phyloP scores from a whole-genome alignment of 2,113 vertebrate genomes.

The Peromyscus leucopus region DNA sequence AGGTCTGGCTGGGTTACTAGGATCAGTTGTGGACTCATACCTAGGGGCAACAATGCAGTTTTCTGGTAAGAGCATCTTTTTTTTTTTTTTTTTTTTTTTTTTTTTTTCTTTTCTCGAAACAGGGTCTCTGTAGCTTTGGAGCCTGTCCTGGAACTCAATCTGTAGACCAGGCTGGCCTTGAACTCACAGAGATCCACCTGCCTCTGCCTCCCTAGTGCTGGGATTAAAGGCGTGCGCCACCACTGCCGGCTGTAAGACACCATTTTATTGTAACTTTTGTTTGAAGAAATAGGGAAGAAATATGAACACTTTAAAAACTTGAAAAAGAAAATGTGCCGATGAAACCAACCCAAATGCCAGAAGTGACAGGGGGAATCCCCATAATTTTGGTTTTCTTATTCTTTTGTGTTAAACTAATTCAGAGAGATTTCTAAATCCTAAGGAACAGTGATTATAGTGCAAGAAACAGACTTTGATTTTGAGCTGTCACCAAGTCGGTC shows the following conservation, averaged over 20 bases:
- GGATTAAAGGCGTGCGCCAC: no score
- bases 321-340: neutral
- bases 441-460: neutral
- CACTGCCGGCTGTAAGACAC: no score
- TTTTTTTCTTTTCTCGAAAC: no score
- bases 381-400: slow-evolving; percentile 28
- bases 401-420: slow-evolving; percentile 27
- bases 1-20: slow-evolving; percentile 92
- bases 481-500: neutral
- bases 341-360: slow-evolving; percentile 30
- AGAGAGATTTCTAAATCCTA: neutral
- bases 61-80: slow-evolving; percentile 89
- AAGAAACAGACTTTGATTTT: slow-evolving; percentile 1
- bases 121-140: no score
- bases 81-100: no score
- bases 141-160: no score
- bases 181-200: no score
- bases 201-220: no score
- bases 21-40: slow-evolving; percentile 96
- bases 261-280: neutral
- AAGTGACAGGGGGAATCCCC: neutral
- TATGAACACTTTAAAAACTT: neutral
- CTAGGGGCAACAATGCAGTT: slow-evolving; percentile 98
- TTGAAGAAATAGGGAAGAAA: slow-evolving; percentile 55
- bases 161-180: no score